These are phyloP conservation scores for Lithobates pipiens DNA, from an alignment of 2,797 vertebrate genomes.

Conservation along the genomic window DNA sequence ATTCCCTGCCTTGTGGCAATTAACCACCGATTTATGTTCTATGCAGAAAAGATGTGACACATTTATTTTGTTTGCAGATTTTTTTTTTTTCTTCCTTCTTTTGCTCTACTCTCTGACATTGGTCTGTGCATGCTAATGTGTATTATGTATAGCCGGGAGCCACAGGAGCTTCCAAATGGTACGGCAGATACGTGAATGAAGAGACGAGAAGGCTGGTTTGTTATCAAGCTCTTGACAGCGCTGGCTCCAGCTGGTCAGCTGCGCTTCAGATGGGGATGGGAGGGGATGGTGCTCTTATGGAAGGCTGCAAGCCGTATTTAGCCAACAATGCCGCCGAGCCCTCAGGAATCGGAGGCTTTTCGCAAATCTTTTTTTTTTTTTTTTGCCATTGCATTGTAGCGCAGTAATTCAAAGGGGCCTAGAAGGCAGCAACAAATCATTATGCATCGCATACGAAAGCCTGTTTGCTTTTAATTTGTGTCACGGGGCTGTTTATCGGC, in stretches of 20 bases:
- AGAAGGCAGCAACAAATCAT: not conserved
- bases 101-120: conserved; percentile 37
- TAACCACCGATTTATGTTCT: conserved; percentile 40
- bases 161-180: conserved; percentile 46
- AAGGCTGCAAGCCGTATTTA: conserved; percentile 2
- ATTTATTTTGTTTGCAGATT: conserved; percentile 31
- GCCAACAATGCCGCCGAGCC: not conserved
- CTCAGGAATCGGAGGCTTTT: not conserved
- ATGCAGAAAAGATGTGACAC: conserved; percentile 42
- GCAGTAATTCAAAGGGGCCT: not conserved
- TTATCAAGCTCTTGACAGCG: conserved; percentile 55
- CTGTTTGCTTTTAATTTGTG: conserved; percentile 2
- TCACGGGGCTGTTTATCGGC: not conserved
- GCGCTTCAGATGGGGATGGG: conserved; percentile 39
- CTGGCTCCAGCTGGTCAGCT: conserved; percentile 54
- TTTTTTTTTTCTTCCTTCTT: conserved; percentile 13
- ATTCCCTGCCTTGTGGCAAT: conserved; percentile 40
- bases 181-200: conserved; percentile 42
- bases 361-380: not conserved
- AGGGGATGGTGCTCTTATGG: conserved; percentile 18
- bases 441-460: not conserved
- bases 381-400: not conserved
- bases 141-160: conserved; percentile 56
- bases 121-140: conserved; percentile 61
- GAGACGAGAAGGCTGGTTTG: conserved; percentile 39